Conservation (phyloP, 2,888 invertebrate genomes). For the Phalangium opilio region DNA sequence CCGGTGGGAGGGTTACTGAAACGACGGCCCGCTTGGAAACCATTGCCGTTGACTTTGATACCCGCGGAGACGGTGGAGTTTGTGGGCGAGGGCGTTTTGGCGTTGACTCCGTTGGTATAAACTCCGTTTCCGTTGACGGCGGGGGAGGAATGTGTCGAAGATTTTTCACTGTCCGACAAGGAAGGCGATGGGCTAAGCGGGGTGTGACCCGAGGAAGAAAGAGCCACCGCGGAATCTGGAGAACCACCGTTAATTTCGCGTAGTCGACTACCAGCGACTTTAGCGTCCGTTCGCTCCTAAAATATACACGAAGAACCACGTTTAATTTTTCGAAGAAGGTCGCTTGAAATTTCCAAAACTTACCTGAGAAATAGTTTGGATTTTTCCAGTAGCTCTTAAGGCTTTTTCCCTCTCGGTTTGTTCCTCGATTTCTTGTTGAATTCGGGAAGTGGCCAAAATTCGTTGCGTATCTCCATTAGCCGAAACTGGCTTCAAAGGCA, state of each 20-base stretch:
- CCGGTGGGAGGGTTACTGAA: neutral
- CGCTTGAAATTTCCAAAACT: slow-evolving; percentile 22
- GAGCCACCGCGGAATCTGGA: neutral
- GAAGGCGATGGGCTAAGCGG: neutral
- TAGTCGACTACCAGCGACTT: slow-evolving; percentile 3
- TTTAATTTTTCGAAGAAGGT: neutral
- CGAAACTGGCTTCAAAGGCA: slow-evolving; percentile 11
- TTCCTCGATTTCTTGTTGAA: slow-evolving; percentile 77
- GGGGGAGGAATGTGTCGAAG: slow-evolving; percentile 6
- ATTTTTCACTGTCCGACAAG: neutral
- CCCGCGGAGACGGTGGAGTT: slow-evolving; percentile 6
- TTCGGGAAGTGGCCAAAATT: slow-evolving; percentile 39
- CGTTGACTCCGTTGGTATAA: slow-evolving; percentile 6
- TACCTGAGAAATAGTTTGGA: slow-evolving; percentile 41
- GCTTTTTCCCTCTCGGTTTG: slow-evolving; percentile 69
- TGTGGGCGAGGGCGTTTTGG: slow-evolving; percentile 11
- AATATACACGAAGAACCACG: neutral
- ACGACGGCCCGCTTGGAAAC: slow-evolving; percentile 3
- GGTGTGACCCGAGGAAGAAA: slow-evolving; percentile 3
- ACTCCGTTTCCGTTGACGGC: slow-evolving; percentile 1
- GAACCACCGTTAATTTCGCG: no score
- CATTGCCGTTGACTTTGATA: slow-evolving; percentile 3
- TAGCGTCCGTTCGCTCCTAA: neutral
- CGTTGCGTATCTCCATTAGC: slow-evolving; percentile 7
- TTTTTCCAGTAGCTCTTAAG: slow-evolving; percentile 47